Base-by-base conservation (phyloP, 2,113 vertebrate genomes). In the Plestiodon gilberti region DNA sequence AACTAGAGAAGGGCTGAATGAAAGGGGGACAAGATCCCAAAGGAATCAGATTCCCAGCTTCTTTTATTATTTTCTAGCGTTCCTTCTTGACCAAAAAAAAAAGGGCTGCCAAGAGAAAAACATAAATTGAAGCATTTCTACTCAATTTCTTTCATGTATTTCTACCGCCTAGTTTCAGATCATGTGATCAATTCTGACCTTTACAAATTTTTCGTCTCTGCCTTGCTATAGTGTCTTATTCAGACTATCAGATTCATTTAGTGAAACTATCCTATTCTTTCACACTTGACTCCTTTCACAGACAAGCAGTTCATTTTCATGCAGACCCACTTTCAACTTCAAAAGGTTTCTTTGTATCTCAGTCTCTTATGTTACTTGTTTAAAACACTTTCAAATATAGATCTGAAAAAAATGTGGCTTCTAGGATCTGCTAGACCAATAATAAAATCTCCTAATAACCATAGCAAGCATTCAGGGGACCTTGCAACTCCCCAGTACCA, bases 211-310 rank as follows among this genome's bases (percentile, higher is more conserved):
- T 81, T 95, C 86, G 82, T 91, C 92, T 95, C 93, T 95, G 92
- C 94, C 89, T 94, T 62, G 1, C 92, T 91, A 93, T 88, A 91
- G 89, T 70, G 43, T 85, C 78, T 95, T 92, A 95, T 83, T 95
- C 95, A 95, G 92, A 95, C 94, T 95, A 95, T 95, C 95, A 95
- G 93, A 95, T 94, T 95, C 95, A 93, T 94, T 95, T 95, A 95
- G 94, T 84, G 90, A 95, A 94, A 94, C 94, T 92, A 91, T 93
- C 92, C 94, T 93, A 89, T 95, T 92, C 95, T 91, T 95, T 95
- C 94, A 95, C 94, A 95, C 92, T 95, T 94, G 92, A 95, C 94
- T 95, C 93, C 93, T 93, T 95, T 93, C 93, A 95, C 92, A 95
- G 93, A 90, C 89, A 92, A 92, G 92, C 87, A 93, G 94, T 95